Percentiles rank a stretch among this genome's conserved stretches.
Conservation (phyloP, 2,888 invertebrate genomes). For the Machimus atricapillus region DNA sequence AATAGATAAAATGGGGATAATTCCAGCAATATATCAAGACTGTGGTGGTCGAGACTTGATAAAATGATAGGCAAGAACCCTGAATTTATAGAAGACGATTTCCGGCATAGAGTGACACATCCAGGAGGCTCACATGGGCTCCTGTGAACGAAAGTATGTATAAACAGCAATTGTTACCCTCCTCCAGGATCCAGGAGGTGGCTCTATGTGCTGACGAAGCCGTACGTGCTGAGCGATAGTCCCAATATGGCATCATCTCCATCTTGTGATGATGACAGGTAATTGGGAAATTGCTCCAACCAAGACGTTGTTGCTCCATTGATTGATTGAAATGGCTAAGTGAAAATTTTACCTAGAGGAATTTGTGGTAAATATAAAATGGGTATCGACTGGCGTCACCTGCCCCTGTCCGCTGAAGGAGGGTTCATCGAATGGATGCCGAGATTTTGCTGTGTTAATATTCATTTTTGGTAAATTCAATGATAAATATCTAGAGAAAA, state of each 20-base stretch:
- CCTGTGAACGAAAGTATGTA: neutral
- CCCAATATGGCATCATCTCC: conserved; percentile 33
- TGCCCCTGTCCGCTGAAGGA: neutral
- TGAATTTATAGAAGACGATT: conserved; percentile 22
- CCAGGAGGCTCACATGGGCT: neutral
- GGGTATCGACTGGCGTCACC: neutral
- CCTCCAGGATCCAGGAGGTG: neutral
- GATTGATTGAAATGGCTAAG: conserved; percentile 41
- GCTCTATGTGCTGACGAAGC: neutral
- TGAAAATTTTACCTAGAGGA: conserved; percentile 19
- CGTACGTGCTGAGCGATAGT: conserved; percentile 6
- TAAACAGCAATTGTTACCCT: conserved; percentile 13
- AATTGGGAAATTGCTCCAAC: conserved; percentile 45
- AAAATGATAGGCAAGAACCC: conserved; percentile 15
- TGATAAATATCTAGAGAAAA: conserved; percentile 21
- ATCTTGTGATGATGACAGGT: conserved; percentile 41
- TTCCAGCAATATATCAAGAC: conserved; percentile 26
- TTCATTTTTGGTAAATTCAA: neutral
- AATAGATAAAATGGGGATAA: conserved; percentile 30
- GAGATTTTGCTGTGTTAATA: neutral
- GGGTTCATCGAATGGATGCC: neutral
- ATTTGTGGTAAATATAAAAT: conserved; percentile 14
- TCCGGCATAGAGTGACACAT: neutral
- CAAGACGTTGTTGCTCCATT: conserved; percentile 41
- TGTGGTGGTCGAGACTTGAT: conserved; percentile 20